A percentile compares a stretch with the other conserved stretches of the same genome.
Evolutionary conservation across 2,113 vertebrate genomes (phyloP).

Genomic region (Eulacestoma nigropectus): DNA sequence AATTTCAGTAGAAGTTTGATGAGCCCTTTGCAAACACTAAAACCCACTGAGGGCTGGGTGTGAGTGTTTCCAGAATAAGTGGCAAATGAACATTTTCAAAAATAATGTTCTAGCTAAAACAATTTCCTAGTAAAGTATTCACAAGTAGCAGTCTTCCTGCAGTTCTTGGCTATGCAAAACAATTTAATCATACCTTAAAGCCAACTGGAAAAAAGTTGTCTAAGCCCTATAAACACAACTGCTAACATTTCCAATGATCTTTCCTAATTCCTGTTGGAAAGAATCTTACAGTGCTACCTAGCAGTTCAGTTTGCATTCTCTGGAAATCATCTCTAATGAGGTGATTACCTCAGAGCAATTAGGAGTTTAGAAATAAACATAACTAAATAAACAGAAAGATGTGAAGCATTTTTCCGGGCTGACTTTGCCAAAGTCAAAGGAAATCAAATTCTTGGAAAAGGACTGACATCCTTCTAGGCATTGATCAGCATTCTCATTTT

Average conservation of each 20-base stretch:
- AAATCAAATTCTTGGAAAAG: neutral
- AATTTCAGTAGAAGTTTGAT: slow-evolving; percentile 12
- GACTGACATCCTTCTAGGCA: neutral
- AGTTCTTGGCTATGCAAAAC: slow-evolving; percentile 30
- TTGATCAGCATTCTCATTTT: neutral
- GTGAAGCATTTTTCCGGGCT: neutral
- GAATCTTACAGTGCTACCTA: neutral
- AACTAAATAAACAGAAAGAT: neutral
- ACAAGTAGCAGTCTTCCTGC: neutral
- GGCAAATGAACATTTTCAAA: slow-evolving; percentile 27
- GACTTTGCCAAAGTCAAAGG: neutral
- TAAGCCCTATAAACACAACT: neutral
- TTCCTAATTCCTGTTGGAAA: neutral
- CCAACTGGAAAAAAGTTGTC: neutral
- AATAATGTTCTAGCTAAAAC: slow-evolving; percentile 18
- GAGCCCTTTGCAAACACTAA: slow-evolving; percentile 5
- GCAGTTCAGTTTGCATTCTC: neutral
- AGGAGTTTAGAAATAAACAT: slow-evolving; percentile 14
- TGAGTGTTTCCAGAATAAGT: slow-evolving; percentile 42
- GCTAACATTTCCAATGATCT: neutral
- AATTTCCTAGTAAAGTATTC: slow-evolving; percentile 44
- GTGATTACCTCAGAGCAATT: neutral
- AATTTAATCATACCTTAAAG: slow-evolving; percentile 32
- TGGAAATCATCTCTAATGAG: neutral
- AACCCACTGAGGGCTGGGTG: slow-evolving; percentile 33